Conservation (phyloP, 2,113 vertebrate genomes). For the Mesocricetus auratus region DNA sequence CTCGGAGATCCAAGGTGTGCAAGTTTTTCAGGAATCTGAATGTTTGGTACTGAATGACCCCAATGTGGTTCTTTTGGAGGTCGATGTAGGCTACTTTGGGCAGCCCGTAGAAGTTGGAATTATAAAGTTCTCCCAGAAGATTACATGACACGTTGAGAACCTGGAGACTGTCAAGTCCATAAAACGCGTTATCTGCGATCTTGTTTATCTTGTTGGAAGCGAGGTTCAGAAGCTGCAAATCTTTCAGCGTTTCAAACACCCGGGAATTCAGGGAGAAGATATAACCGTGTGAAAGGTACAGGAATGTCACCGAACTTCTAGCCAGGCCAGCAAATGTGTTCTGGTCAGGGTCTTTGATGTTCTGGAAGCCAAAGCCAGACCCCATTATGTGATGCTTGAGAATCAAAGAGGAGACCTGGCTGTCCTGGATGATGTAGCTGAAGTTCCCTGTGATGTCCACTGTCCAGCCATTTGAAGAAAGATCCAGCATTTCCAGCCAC, state of each 20-base stretch:
- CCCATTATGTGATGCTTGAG: constrained; percentile 83
- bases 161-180: constrained; percentile 87
- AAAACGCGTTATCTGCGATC: constrained; percentile 88
- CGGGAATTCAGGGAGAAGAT: constrained; percentile 88
- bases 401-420: constrained; percentile 84
- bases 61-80: constrained; percentile 93
- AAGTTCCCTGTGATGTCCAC: constrained; percentile 74
- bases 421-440: constrained; percentile 87
- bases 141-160: constrained; percentile 91
- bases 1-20: constrained; percentile 86
- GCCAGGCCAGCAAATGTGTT: constrained; percentile 90
- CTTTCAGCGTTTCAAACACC: constrained; percentile 86
- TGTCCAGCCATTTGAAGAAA: constrained; percentile 84
- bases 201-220: constrained; percentile 90
- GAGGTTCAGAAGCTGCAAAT: constrained; percentile 85
- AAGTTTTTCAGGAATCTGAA: constrained; percentile 88
- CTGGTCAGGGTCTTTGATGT: constrained; percentile 88
- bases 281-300: constrained; percentile 86
- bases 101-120: constrained; percentile 88
- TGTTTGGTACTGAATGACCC: constrained; percentile 81
- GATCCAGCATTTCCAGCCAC: constrained; percentile 84
- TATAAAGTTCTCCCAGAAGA: constrained; percentile 89
- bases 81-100: constrained; percentile 84
- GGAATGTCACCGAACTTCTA: constrained; percentile 81
- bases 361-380: constrained; percentile 87